phyloP scores from a whole-genome alignment of 2,888 invertebrate species.

The Patella ulyssiponensis region DNA sequence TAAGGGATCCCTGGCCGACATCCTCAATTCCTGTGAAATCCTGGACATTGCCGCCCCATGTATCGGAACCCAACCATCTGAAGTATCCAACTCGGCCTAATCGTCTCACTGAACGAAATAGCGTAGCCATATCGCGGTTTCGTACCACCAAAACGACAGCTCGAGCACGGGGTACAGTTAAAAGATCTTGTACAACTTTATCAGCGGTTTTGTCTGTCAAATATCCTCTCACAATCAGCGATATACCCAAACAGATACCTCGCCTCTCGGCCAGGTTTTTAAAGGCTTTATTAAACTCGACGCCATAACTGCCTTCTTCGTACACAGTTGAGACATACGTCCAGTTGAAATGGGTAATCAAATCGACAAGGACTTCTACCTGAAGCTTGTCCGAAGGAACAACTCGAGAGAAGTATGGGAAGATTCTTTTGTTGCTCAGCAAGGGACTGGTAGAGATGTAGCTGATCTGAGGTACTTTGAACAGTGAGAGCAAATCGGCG shows the following conservation, averaged over 20 bases:
- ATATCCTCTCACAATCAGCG: slow-evolving; percentile 10
- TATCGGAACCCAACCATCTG: slow-evolving; percentile 49
- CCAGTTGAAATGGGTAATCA: slow-evolving; percentile 40
- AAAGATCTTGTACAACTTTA: slow-evolving; percentile 19
- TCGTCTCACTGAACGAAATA: slow-evolving; percentile 31
- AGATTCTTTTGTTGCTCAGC: slow-evolving; percentile 30
- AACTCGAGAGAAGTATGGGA: slow-evolving; percentile 40
- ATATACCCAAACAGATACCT: slow-evolving; percentile 30
- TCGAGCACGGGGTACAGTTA: slow-evolving; percentile 13
- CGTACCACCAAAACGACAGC: slow-evolving; percentile 33
- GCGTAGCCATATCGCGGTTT: slow-evolving; percentile 22
- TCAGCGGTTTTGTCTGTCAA: slow-evolving; percentile 26
- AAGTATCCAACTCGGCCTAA: slow-evolving; percentile 30
- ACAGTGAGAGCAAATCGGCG: slow-evolving; percentile 39
- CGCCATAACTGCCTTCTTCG: slow-evolving; percentile 36
- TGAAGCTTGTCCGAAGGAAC: slow-evolving; percentile 40
- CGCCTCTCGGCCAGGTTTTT: slow-evolving; percentile 1
- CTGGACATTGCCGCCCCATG: slow-evolving; percentile 42
- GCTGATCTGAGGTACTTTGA: slow-evolving; percentile 41
- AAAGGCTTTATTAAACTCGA: slow-evolving; percentile 23
- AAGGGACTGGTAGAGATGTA: slow-evolving; percentile 38
- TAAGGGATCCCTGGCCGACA: slow-evolving; percentile 35
- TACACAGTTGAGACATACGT: slow-evolving; percentile 41
- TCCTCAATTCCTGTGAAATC: slow-evolving; percentile 38
- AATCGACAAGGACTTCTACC: slow-evolving; percentile 31